These are phyloP conservation scores for Characodon lateralis DNA, from an alignment of 2,797 vertebrate genomes.

Conservation along the genomic window DNA sequence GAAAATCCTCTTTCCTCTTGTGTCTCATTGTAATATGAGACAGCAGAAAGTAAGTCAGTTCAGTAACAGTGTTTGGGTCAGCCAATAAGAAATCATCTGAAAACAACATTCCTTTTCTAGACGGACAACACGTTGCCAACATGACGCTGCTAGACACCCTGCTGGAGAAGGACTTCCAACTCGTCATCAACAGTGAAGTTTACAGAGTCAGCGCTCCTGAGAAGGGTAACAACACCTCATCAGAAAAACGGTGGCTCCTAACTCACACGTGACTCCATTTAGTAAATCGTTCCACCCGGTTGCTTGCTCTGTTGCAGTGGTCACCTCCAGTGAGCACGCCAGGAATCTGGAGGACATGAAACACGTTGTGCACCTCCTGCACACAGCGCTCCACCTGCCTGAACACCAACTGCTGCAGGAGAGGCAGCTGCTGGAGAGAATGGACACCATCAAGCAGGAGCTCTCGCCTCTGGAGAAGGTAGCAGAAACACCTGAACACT, in stretches of 20 bases:
- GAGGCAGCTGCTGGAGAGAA: slow-evolving; percentile 81
- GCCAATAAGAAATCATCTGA: no score
- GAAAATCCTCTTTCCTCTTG: neutral
- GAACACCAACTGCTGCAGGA: slow-evolving; percentile 86
- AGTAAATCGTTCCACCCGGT: neutral
- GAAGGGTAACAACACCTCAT: slow-evolving; percentile 74
- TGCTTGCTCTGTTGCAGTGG: slow-evolving; percentile 62
- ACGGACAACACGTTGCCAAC: slow-evolving; percentile 82
- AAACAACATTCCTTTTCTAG: slow-evolving; percentile 68
- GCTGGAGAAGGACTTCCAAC: slow-evolving; percentile 87
- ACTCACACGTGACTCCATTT: neutral
- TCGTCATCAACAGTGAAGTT: slow-evolving; percentile 83
- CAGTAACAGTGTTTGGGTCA: neutral
- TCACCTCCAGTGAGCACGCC: slow-evolving; percentile 68
- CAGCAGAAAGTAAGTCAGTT: neutral
- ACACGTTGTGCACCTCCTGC: slow-evolving; percentile 87
- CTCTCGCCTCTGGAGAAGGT: slow-evolving; percentile 92
- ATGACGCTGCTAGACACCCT: slow-evolving; percentile 84
- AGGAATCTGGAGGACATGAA: slow-evolving; percentile 82
- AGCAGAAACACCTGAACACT: neutral
- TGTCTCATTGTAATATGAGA: neutral
- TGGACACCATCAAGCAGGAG: slow-evolving; percentile 86
- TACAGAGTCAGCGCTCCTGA: slow-evolving; percentile 80
- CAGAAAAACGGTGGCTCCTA: neutral
- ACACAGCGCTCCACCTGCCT: slow-evolving; percentile 84